Base-by-base conservation (phyloP, 2,113 vertebrate species). In the Toxostoma redivivum region DNA sequence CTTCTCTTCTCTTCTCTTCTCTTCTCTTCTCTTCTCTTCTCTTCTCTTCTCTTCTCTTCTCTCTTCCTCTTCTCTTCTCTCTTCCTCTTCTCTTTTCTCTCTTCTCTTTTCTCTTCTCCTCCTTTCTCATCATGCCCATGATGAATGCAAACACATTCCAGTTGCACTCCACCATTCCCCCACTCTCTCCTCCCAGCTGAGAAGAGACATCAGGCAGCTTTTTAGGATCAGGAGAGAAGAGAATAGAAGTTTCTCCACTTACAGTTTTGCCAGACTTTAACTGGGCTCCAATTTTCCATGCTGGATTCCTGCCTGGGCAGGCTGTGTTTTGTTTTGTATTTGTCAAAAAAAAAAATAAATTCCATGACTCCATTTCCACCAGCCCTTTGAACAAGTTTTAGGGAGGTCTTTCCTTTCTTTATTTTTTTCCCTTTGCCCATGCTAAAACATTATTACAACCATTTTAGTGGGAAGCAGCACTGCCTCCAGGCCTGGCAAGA, bases 291-390 rank as follows among this genome's bases (percentile, higher is more conserved):
- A 96, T 95, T 97, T 97, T 97, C 96, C 94, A 67, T 94, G 94
- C 91, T 93, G 96, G 74, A 93, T 95, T 91, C 88, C 80, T 92
- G 92, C 96, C 86, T 4, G 3, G 69, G 9, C 50, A 51, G 50
- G 94, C 91, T 88, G 69, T 95, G 94, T 96, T 96, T 97, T 96
- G 92, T 94, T 95, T 93, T 91, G 67, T 93, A 62, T 86, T 97
- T 92, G 86, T 96, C 60, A 78, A 92, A 81, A 96, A 28, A 95
- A 92, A 86, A 81, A 92, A 80, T 95, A 95, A 88, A 86, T 96
- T 95, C 96, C 95, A 95, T 96, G 33, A 95, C 88, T 95, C 90
- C 64, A 86, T 95, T 95, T 96, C 88, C 51, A 96, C 76, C 88
- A 93, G 23, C 30, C 60, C 94, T 97, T 97, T 96, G 95, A 96